phyloP scores from a whole-genome alignment of 2,888 invertebrate species.

The Archaeoteleia sp. region DNA sequence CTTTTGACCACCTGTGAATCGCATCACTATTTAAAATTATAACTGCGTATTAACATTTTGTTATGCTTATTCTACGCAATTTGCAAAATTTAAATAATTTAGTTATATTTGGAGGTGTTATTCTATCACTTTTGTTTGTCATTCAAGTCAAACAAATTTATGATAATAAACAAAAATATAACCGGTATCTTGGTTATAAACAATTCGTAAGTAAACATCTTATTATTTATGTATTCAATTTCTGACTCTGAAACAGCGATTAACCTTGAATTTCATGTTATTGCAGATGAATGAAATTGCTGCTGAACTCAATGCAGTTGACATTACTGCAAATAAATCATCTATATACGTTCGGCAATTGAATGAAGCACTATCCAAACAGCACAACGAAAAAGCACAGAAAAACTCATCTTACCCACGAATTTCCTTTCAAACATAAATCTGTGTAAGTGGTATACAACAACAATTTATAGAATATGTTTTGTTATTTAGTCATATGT shows the following conservation, averaged over 20 bases:
- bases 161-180: slow-evolving; percentile 75
- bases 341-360: slow-evolving; percentile 68
- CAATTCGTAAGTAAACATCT: slow-evolving; percentile 72
- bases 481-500: too few species aligned
- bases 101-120: slow-evolving; percentile 65
- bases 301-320: slow-evolving; percentile 71
- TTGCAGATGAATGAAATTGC: slow-evolving; percentile 74
- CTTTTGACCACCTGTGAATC: too few species aligned
- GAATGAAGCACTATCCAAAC: slow-evolving; percentile 64
- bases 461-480: background rate
- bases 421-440: slow-evolving; percentile 47
- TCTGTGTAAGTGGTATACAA: slow-evolving; percentile 35
- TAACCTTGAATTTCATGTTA: slow-evolving; percentile 20
- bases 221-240: background rate
- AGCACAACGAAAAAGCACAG: slow-evolving; percentile 19
- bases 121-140: slow-evolving; percentile 72
- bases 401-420: slow-evolving; percentile 30
- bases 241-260: slow-evolving; percentile 7
- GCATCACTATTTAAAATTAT: too few species aligned
- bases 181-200: slow-evolving; percentile 74
- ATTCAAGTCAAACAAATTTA: slow-evolving; percentile 75
- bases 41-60: slow-evolving; percentile 27
- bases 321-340: slow-evolving; percentile 71
- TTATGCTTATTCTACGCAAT: slow-evolving; percentile 70
- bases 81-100: slow-evolving; percentile 68